phyloP scores from a whole-genome alignment of 2,888 invertebrate species.

The Clepsis dumicolana region DNA sequence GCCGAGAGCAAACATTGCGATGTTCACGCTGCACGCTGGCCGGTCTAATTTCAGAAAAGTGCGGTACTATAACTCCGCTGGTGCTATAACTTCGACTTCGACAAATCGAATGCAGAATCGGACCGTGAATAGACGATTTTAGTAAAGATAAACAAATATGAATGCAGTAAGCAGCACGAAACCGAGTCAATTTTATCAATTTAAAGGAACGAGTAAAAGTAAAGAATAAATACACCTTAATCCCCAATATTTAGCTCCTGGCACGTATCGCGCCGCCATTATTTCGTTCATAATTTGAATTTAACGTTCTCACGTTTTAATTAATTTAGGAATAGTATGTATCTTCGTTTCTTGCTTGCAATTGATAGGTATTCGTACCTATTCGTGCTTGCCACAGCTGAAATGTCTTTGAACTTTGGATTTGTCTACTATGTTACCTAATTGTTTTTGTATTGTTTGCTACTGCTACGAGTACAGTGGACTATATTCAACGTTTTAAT shows the following conservation, averaged over 20 bases:
- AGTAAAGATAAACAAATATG: neutral
- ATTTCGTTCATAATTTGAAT: slow-evolving; percentile 34
- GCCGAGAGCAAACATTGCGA: too few species aligned
- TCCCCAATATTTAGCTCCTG: slow-evolving; percentile 50
- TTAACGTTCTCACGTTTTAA: slow-evolving; percentile 33
- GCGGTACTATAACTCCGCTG: too few species aligned
- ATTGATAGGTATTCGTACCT: neutral
- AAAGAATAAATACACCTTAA: slow-evolving; percentile 47
- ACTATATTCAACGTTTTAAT: too few species aligned
- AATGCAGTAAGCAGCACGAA: neutral
- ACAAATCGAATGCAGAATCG: neutral
- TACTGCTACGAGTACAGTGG: too few species aligned
- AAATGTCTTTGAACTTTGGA: neutral
- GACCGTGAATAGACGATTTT: neutral
- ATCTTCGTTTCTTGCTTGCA: slow-evolving; percentile 3
- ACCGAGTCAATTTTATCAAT: slow-evolving; percentile 23
- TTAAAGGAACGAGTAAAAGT: slow-evolving; percentile 37
- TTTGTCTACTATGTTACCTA: neutral
- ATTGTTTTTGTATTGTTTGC: neutral
- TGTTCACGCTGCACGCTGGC: too few species aligned
- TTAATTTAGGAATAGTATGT: slow-evolving; percentile 29
- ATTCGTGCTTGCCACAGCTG: neutral
- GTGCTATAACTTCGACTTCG: neutral
- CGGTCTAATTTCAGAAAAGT: too few species aligned
- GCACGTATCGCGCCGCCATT: slow-evolving; percentile 50